Conservation (phyloP, 2,888 invertebrate genomes). For the Scelioninae gen. 1 region DNA sequence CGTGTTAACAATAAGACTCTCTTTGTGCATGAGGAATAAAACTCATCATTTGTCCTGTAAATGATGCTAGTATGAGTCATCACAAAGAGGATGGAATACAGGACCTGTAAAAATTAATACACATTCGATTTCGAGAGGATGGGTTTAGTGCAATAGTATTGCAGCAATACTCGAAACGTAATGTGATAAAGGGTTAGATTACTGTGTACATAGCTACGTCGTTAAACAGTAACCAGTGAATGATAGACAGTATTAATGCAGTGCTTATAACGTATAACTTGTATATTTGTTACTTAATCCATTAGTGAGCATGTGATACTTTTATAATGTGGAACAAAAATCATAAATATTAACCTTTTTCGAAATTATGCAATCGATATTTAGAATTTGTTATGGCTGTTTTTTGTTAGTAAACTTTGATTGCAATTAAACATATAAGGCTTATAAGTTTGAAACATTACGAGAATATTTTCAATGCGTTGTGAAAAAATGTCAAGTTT, state of each 20-base stretch:
- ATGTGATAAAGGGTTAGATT: conserved; percentile 59
- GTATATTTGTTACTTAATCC: conserved; percentile 43
- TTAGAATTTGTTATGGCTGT: too few relatives aligned
- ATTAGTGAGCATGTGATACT: conserved; percentile 57
- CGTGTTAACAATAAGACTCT: not conserved
- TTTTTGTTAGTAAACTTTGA: too few relatives aligned
- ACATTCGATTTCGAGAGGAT: not conserved
- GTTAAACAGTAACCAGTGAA: conserved; percentile 35
- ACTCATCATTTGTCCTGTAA: too few relatives aligned
- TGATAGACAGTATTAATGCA: conserved; percentile 64
- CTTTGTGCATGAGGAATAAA: not conserved
- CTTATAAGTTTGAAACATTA: too few relatives aligned
- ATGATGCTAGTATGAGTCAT: too few relatives aligned
- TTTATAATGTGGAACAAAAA: conserved; percentile 52
- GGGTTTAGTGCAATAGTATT: conserved; percentile 1
- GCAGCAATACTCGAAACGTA: conserved; percentile 45
- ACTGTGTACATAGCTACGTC: conserved; percentile 32
- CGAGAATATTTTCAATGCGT: too few relatives aligned
- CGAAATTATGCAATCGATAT: too few relatives aligned
- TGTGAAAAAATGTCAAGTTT: too few relatives aligned
- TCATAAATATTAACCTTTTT: conserved; percentile 20
- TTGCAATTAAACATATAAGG: too few relatives aligned
- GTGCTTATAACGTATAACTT: conserved; percentile 57
- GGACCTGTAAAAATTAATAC: too few relatives aligned
- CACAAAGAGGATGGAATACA: too few relatives aligned